Percentiles rank a stretch among this genome's conserved stretches.
phyloP scores from a whole-genome alignment of 2,797 vertebrate genomes.

The Arctocebus calabarensis region DNA sequence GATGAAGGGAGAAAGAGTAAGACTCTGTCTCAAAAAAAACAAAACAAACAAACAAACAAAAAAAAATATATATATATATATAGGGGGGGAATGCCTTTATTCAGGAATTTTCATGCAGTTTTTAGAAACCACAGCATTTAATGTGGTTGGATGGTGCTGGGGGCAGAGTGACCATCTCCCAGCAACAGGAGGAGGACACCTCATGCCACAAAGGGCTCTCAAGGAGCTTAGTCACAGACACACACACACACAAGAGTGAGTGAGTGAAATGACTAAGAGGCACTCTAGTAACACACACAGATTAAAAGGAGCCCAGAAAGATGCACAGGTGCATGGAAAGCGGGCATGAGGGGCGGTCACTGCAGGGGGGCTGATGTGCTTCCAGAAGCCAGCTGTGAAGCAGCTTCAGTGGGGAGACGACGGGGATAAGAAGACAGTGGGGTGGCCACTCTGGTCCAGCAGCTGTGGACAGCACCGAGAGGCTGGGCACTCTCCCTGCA shows the following conservation, averaged over 20 bases:
- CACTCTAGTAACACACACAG: background rate
- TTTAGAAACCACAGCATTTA: background rate
- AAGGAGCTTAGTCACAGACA: background rate
- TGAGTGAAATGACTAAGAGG: background rate
- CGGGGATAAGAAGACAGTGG: accelerated
- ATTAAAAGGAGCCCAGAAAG: background rate
- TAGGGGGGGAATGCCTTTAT: background rate
- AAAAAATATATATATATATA: too few relatives aligned
- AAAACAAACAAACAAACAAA: too few relatives aligned
- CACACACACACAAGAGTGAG: background rate
- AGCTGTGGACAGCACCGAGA: accelerated
- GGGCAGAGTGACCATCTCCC: background rate
- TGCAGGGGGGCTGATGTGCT: accelerated
- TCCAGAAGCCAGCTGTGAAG: accelerated
- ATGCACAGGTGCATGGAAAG: background rate
- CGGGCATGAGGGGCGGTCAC: accelerated
- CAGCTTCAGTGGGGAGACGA: background rate
- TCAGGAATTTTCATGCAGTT: background rate
- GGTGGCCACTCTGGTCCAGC: accelerated
- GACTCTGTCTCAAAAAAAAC: too few relatives aligned
- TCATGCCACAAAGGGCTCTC: background rate
- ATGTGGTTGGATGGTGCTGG: background rate
- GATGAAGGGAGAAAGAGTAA: too few relatives aligned
- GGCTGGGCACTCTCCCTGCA: background rate
- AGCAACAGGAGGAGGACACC: background rate